phyloP scores from a whole-genome alignment of 2,113 vertebrate species.

The Lynx canadensis region DNA sequence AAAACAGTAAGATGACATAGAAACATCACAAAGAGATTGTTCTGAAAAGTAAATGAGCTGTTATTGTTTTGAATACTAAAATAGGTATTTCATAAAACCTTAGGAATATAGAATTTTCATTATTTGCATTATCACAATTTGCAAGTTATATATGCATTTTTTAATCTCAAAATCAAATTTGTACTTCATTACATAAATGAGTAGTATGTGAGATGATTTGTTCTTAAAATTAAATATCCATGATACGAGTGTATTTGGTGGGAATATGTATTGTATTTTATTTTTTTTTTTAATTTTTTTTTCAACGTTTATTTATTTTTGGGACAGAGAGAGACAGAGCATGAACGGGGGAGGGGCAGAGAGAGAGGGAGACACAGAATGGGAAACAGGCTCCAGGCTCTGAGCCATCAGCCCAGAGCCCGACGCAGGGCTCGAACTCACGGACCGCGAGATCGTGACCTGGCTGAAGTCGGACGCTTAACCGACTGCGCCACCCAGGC shows the following conservation, averaged over 20 bases:
- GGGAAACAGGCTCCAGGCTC: no score
- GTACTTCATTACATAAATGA: conserved; percentile 3
- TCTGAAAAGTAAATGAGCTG: neutral
- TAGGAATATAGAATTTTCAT: neutral
- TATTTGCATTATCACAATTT: conserved; percentile 3
- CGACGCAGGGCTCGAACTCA: no score
- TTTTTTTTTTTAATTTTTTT: no score
- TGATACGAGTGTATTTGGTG: neutral
- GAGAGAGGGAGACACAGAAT: no score
- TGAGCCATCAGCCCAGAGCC: no score
- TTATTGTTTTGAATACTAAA: conserved; percentile 6
- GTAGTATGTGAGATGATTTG: neutral
- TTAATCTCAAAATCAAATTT: neutral
- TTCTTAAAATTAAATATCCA: conserved; percentile 34
- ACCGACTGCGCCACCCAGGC: no score
- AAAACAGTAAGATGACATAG: neutral
- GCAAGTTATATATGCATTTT: neutral
- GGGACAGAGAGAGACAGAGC: no score
- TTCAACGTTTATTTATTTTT: no score
- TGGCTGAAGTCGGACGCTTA: no score
- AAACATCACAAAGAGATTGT: neutral
- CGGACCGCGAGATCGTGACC: no score
- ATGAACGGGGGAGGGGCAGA: no score
- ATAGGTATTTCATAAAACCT: neutral
- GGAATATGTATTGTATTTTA: neutral